Evolutionary conservation across 2,888 invertebrate genomes (phyloP).

Genomic region (Melangyna quadrimaculata): DNA sequence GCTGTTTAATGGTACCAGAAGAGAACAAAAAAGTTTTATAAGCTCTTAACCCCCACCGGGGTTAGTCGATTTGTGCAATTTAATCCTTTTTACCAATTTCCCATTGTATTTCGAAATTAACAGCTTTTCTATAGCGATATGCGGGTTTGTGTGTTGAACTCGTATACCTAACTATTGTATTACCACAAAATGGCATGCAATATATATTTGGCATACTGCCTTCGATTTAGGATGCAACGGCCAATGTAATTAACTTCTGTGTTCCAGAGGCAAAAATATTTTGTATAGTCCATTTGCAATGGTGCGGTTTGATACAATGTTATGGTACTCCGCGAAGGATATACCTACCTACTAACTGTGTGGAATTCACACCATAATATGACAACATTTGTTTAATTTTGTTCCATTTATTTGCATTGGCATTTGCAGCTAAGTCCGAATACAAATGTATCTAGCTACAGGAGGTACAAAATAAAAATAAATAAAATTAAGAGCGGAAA

Average conservation of each 20-base stretch:
- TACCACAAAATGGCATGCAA: slow-evolving; percentile 46
- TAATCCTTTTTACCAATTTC: slow-evolving; percentile 16
- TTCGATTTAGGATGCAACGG: slow-evolving; percentile 59
- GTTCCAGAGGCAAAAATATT: slow-evolving; percentile 6
- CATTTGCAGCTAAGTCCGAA: background rate
- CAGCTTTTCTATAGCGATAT: background rate
- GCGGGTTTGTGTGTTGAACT: background rate
- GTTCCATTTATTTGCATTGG: slow-evolving; percentile 15
- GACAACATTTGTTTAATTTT: slow-evolving; percentile 57
- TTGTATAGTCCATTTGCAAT: slow-evolving; percentile 23
- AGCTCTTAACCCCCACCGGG: background rate
- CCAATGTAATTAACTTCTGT: slow-evolving; percentile 69
- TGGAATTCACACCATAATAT: slow-evolving; percentile 63
- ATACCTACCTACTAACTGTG: slow-evolving; percentile 42
- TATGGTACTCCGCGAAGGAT: slow-evolving; percentile 51
- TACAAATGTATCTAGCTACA: too few relatives aligned
- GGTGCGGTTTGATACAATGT: slow-evolving; percentile 63
- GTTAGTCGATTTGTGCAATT: slow-evolving; percentile 12
- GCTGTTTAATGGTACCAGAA: background rate
- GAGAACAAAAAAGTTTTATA: background rate
- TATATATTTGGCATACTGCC: slow-evolving; percentile 53
- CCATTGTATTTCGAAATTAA: slow-evolving; percentile 16
- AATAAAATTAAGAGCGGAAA: slow-evolving; percentile 3
- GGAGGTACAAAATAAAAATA: background rate
- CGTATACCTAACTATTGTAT: background rate